Conservation (phyloP, 1,140 invertebrate species). For the Pseudomyrmex pallidus region DNA sequence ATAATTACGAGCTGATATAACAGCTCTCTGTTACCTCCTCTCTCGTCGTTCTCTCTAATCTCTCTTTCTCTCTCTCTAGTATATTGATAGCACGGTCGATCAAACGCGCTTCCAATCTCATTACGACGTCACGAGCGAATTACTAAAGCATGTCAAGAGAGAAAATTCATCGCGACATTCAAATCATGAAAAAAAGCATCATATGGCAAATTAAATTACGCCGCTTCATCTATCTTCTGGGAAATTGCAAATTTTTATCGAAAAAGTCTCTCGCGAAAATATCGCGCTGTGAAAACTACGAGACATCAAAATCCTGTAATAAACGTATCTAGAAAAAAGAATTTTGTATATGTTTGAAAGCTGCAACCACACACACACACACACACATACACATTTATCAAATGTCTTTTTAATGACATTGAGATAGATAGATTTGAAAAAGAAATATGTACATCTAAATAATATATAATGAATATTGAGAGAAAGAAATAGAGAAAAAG, state of each 20-base stretch:
- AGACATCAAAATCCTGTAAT: constrained; percentile 19
- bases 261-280: constrained; percentile 39
- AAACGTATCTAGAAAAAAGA: background rate
- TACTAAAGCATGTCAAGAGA: constrained; percentile 20
- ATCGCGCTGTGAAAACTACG: constrained; percentile 3
- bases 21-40: background rate
- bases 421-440: too few relatives aligned
- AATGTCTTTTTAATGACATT: background rate
- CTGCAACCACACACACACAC: too few relatives aligned
- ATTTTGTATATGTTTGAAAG: constrained; percentile 12
- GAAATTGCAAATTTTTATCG: constrained; percentile 33
- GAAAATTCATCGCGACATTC: constrained; percentile 48
- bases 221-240: constrained; percentile 25
- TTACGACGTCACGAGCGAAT: constrained; percentile 42
- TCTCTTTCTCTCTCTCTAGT: constrained; percentile 68
- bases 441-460: constrained; percentile 1
- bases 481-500: background rate
- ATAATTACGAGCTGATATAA: constrained; percentile 32
- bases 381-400: background rate
- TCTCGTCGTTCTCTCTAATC: background rate
- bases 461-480: background rate
- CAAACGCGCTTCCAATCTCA: constrained; percentile 56
- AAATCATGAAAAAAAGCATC: constrained; percentile 40
- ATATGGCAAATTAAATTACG: constrained; percentile 45
- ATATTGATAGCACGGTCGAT: constrained; percentile 64